A percentile compares a stretch with the other conserved stretches of the same genome.
These are phyloP conservation scores for Thymallus thymallus DNA, from an alignment of 2,113 vertebrate species.

Conservation along the genomic window DNA sequence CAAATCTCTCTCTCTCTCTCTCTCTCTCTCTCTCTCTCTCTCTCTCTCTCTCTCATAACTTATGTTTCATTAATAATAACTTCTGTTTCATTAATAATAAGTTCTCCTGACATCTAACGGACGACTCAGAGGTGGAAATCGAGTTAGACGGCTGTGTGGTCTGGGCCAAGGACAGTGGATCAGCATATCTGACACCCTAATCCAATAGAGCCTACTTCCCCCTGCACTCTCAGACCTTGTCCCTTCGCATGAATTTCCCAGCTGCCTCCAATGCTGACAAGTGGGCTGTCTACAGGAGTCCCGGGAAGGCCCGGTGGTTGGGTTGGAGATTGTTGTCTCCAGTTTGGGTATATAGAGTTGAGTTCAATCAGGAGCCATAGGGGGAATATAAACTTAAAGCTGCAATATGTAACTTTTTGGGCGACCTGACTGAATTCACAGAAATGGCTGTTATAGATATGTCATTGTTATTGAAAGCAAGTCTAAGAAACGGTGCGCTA, in stretches of 20 bases:
- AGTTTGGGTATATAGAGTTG: neutral
- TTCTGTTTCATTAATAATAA: conserved; percentile 34
- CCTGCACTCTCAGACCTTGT: conserved; percentile 28
- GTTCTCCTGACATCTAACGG: conserved; percentile 34
- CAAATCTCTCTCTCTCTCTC: too few species aligned
- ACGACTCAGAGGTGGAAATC: conserved; percentile 28
- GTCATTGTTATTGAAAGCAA: too few species aligned
- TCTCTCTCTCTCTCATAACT: too few species aligned
- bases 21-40: too few species aligned
- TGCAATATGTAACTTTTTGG: too few species aligned
- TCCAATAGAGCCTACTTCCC: conserved; percentile 40
- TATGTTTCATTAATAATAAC: too few species aligned
- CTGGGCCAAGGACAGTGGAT: conserved; percentile 28
- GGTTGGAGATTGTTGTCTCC: neutral
- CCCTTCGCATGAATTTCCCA: conserved; percentile 36
- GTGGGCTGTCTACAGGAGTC: neutral
- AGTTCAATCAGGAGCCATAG: neutral
- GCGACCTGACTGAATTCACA: too few species aligned
- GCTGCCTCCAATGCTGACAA: conserved; percentile 20
- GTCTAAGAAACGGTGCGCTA: too few species aligned
- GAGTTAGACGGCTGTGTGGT: conserved; percentile 26
- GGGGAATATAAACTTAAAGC: too few species aligned
- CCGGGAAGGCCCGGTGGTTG: neutral
- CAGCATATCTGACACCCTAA: conserved; percentile 47
- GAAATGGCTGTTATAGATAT: too few species aligned